A percentile compares a stretch with the other conserved stretches of the same genome.
Evolutionary conservation across 2,797 vertebrate species (phyloP).

Genomic region (Apodemus agrarius): DNA sequence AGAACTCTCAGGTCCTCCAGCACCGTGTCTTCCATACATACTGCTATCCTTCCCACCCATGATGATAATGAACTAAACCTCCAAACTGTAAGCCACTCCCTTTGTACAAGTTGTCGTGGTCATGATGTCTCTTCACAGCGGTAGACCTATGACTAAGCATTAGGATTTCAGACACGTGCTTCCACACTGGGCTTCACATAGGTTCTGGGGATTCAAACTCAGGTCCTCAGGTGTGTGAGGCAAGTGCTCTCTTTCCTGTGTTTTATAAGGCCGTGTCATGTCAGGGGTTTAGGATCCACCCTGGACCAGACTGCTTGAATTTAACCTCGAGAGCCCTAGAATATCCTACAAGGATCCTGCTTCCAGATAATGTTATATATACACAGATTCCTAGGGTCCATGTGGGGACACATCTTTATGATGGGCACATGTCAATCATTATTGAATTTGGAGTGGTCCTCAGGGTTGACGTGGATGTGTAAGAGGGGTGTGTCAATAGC

Average conservation of each 20-base stretch:
- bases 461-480: too few relatives aligned
- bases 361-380: neutral
- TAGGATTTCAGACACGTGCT: neutral
- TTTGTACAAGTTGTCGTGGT: neutral
- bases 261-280: neutral
- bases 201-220: neutral
- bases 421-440: neutral
- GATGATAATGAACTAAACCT: neutral
- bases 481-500: too few relatives aligned
- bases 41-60: neutral
- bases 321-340: neutral
- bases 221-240: neutral
- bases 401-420: neutral
- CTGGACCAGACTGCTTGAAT: neutral
- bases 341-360: neutral
- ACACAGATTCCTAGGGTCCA: neutral
- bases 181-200: neutral
- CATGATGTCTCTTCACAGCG: neutral
- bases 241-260: neutral
- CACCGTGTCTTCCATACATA: too few relatives aligned
- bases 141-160: neutral
- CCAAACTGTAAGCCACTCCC: neutral
- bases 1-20: neutral
- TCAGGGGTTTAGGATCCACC: neutral
- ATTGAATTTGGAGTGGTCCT: neutral